These are phyloP conservation scores for Brachionus sp. DNA, from an alignment of 1,140 invertebrate genomes.

Conservation along the genomic window DNA sequence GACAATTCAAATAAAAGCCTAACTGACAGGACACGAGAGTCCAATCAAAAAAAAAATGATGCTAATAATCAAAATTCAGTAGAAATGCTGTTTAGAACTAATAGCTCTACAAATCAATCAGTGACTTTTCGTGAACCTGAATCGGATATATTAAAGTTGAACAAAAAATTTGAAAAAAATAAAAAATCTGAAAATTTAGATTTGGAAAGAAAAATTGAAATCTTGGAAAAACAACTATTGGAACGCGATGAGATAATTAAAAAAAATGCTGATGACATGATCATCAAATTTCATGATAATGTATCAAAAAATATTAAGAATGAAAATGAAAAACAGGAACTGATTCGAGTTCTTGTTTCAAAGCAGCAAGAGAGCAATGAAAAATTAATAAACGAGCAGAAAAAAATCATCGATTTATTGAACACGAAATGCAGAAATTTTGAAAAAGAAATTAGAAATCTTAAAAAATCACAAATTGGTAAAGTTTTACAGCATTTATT, in stretches of 20 bases:
- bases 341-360: neutral
- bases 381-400: conserved; percentile 40
- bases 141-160: neutral
- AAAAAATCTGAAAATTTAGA: neutral
- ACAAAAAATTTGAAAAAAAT: neutral
- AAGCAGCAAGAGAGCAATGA: conserved; percentile 42
- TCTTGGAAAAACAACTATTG: neutral
- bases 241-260: conserved; percentile 23
- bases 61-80: neutral
- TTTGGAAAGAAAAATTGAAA: neutral
- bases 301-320: neutral
- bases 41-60: neutral
- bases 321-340: neutral
- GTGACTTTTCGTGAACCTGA: conserved; percentile 40
- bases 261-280: neutral
- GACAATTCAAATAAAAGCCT: neutral
- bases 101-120: conserved; percentile 18
- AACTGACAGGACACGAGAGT: conserved; percentile 1
- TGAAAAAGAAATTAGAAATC: conserved; percentile 1
- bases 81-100: neutral
- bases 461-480: neutral
- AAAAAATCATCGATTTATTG: conserved; percentile 10
- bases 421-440: conserved; percentile 2
- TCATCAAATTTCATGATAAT: conserved; percentile 28
- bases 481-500: neutral